These are phyloP conservation scores for Phaenicophaeus curvirostris DNA, from an alignment of 2,797 vertebrate genomes.

Conservation along the genomic window DNA sequence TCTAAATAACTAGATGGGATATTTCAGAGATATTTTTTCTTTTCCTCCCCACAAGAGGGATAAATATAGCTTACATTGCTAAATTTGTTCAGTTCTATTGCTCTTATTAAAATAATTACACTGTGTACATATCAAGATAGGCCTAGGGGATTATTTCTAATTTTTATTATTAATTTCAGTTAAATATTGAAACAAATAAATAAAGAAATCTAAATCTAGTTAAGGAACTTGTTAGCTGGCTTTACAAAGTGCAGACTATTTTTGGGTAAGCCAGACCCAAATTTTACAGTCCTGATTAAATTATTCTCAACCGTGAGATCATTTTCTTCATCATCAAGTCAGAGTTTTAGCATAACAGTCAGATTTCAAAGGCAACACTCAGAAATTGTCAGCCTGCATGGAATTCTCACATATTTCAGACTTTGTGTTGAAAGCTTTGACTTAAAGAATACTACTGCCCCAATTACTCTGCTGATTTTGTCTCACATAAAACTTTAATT, in stretches of 20 bases:
- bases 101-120: background rate
- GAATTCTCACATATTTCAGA: background rate
- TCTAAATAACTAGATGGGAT: background rate
- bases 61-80: background rate
- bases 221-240: background rate
- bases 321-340: constrained; percentile 43
- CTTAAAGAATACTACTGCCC: constrained; percentile 15
- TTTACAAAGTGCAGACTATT: background rate
- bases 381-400: background rate
- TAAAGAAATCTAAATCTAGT: background rate
- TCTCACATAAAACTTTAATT: constrained; percentile 54
- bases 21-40: background rate
- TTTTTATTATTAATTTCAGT: background rate
- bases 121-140: background rate
- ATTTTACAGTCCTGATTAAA: constrained; percentile 1
- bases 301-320: background rate
- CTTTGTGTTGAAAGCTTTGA: background rate
- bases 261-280: background rate
- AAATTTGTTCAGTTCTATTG: background rate
- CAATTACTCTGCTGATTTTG: constrained; percentile 8
- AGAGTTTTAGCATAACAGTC: background rate
- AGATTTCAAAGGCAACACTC: constrained; percentile 24
- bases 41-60: background rate
- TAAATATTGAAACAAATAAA: background rate
- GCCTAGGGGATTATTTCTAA: background rate